Conservation (phyloP, 2,797 vertebrate genomes). For the Dendrocincla fuliginosa region DNA sequence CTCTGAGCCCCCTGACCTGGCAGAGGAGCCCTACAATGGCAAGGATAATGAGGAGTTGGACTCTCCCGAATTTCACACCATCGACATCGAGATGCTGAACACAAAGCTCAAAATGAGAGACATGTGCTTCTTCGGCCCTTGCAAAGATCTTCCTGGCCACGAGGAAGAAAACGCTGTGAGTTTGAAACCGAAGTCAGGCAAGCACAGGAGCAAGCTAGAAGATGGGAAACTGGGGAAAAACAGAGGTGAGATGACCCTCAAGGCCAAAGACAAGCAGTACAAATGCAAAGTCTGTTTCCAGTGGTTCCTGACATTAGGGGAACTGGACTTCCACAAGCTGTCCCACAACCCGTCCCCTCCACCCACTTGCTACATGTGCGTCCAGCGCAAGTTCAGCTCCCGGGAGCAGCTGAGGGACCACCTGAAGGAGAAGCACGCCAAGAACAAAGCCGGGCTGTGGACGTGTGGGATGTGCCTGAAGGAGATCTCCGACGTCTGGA, state of each 20-base stretch:
- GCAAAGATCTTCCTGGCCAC: conserved; percentile 69
- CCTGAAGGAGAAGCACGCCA: conserved; percentile 91
- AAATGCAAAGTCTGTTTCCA: conserved; percentile 98
- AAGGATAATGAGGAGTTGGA: conserved; percentile 16
- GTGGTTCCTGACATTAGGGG: conserved; percentile 91
- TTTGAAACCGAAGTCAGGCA: background rate
- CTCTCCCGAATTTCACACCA: conserved; percentile 75
- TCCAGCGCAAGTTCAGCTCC: conserved; percentile 96
- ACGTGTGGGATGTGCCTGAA: conserved; percentile 98
- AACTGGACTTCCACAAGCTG: conserved; percentile 95
- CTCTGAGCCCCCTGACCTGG: conserved; percentile 56
- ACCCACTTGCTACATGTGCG: conserved; percentile 98
- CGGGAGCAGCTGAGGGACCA: conserved; percentile 93
- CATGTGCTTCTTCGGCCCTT: conserved; percentile 80
- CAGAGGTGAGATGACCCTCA: conserved; percentile 78
- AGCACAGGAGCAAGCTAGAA: conserved; percentile 69
- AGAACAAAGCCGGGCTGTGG: conserved; percentile 92
- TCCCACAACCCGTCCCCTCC: conserved; percentile 94
- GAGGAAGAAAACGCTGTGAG: conserved; percentile 24
- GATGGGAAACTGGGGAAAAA: conserved; percentile 76
- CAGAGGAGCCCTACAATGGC: conserved; percentile 26
- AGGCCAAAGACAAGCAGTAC: conserved; percentile 89
- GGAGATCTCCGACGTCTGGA: conserved; percentile 96
- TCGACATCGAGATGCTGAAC: conserved; percentile 83
- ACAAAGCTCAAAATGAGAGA: conserved; percentile 85